Evolutionary conservation across 2,888 invertebrate genomes (phyloP), one percentile per base, ranked within the genome.

Genomic region (Drosophila formosana): DNA sequence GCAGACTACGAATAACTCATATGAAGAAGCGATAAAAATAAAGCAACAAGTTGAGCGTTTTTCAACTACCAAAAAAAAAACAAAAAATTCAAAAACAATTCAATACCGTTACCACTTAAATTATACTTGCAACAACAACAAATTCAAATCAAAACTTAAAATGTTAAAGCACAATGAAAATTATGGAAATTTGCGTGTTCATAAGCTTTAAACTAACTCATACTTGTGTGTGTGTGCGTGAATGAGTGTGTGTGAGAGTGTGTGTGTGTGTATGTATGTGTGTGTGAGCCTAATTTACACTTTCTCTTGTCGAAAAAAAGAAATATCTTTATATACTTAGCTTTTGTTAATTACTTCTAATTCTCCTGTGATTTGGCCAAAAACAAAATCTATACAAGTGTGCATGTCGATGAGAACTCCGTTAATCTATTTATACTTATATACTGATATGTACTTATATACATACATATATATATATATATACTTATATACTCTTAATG

Each of bases 291-390:
- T 34, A 37, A 46, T 62, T 61, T 50, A 72, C 32, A 72, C 43
- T 50, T 49, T 65, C 46, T 58, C 47, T 32, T 58, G 18, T 18
- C 39, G 62, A 47, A 68, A 49, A 30, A 50, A 28, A 30, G 45
- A 49, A 52, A 70, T 57, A 45, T 46, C 56, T 56, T 69, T 39
- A 37, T 43, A 30, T 7, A 62, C 64, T 72, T 67, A 60, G 64
- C 63, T 65, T 75, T 51, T 78, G 63, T 61, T 78, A 67, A 52
- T 52, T 61, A 78, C 68, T 75, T 68, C 68, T 77, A 75, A 78
- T 78, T 78, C 78, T 78, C 78, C 78, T 78, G 78, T 78, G 78
- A 78, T 78, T 78, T 78, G 79, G 78, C 78, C 78, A 78, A 78
- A 77, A 63, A 50, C 30, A 25, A 50, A 73, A 73, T 62, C 68